Conservation (phyloP, 2,797 vertebrate species). For the Myotis vivesi region DNA sequence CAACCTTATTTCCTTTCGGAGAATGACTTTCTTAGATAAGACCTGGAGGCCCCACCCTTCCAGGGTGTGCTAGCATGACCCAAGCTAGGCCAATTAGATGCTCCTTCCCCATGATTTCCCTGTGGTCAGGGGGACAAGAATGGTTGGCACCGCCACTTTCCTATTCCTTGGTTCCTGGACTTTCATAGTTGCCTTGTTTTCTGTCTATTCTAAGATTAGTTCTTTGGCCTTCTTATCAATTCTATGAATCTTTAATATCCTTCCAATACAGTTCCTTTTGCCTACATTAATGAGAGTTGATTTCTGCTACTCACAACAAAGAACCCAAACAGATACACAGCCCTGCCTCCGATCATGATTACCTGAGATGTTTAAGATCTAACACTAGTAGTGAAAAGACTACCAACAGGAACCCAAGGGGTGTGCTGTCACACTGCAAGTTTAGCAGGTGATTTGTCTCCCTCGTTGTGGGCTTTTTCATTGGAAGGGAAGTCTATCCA, state of each 20-base stretch:
- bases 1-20: background rate
- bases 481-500: background rate
- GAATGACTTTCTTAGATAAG: background rate
- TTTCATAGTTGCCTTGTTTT: background rate
- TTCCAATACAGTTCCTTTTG: background rate
- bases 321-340: background rate
- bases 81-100: background rate
- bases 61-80: background rate
- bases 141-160: background rate
- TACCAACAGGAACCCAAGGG: background rate
- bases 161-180: background rate
- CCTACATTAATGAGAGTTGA: background rate
- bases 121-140: fast-evolving
- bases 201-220: background rate
- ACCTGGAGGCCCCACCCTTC: too few species aligned
- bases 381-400: background rate
- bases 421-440: background rate
- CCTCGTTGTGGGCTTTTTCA: background rate
- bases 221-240: background rate
- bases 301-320: background rate
- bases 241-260: background rate
- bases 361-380: background rate
- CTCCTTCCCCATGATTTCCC: too few species aligned
- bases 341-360: too few species aligned
- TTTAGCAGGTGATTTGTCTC: background rate